Evolutionary conservation across 2,888 invertebrate genomes (phyloP).

Genomic region (Ctena decussata): DNA sequence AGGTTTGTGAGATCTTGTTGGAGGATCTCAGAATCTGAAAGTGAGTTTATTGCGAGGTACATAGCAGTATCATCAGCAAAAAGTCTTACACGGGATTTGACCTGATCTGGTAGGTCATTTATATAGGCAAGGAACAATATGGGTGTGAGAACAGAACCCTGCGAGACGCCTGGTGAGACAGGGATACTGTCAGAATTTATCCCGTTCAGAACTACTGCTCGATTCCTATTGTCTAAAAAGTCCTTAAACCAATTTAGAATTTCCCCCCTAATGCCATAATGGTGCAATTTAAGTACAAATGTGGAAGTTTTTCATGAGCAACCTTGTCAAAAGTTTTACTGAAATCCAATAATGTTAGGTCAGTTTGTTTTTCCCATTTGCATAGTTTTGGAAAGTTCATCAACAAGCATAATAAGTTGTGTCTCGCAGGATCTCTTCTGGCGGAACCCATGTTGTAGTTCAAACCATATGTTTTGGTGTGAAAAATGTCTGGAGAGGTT

Average conservation of each 20-base stretch:
- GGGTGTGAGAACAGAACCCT: neutral
- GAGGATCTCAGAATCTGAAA: too few relatives aligned
- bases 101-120: neutral
- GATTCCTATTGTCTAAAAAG: neutral
- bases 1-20: too few relatives aligned
- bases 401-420: neutral
- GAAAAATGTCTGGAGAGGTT: neutral
- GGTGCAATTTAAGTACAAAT: neutral
- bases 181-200: neutral
- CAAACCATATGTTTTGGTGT: neutral
- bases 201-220: neutral
- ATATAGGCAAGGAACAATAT: neutral
- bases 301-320: neutral
- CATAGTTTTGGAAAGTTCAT: neutral
- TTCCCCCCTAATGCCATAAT: neutral
- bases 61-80: neutral
- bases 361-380: neutral
- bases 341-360: neutral
- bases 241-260: neutral
- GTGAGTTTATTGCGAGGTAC: too few relatives aligned
- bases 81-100: neutral
- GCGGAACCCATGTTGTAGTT: neutral
- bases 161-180: neutral
- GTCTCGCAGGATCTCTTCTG: neutral
- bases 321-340: neutral